Evolutionary conservation across 2,113 vertebrate genomes (phyloP).

Genomic region (Cyanoliseus patagonus): DNA sequence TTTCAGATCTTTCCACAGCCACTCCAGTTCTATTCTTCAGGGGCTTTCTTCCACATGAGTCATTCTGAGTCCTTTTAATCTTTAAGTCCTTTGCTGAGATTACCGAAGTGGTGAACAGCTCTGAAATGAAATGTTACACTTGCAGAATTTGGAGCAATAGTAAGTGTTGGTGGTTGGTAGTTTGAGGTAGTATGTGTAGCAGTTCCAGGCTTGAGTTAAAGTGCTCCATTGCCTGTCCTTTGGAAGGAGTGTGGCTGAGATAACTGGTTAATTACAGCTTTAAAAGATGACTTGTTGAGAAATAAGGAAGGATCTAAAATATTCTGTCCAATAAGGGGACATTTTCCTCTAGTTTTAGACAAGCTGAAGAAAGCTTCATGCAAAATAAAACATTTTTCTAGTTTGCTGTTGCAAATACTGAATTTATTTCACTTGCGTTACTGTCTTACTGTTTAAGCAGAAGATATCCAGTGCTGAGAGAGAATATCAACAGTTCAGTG

Average conservation of each 20-base stretch:
- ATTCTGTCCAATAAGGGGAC: neutral
- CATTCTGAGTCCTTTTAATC: neutral
- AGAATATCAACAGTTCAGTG: neutral
- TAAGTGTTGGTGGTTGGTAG: neutral
- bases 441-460: neutral
- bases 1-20: neutral
- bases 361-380: neutral
- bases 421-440: neutral
- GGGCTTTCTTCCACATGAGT: neutral
- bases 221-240: neutral
- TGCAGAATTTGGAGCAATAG: neutral
- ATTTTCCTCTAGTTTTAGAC: neutral
- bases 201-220: neutral
- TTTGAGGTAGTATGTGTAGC: neutral
- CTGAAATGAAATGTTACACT: neutral
- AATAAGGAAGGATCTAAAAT: neutral
- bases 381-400: neutral
- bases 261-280: neutral
- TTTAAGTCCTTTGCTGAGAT: neutral
- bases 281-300: neutral
- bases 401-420: neutral
- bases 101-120: rapidly evolving
- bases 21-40: neutral
- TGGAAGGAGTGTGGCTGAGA: neutral
- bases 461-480: neutral